Conservation (phyloP, 2,113 vertebrate genomes). For the Dasypus novemcinctus region DNA sequence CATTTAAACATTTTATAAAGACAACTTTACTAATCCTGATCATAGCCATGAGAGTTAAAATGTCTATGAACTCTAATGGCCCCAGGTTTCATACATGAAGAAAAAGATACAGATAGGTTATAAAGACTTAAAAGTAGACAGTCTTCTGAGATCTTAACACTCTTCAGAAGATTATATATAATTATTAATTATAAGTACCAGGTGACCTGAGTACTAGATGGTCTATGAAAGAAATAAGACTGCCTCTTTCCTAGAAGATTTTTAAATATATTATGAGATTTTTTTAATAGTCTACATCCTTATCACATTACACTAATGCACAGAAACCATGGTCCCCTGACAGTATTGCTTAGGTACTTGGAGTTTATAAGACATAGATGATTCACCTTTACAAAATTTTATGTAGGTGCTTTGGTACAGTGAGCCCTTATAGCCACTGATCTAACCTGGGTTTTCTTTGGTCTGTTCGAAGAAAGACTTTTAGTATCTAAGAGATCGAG, state of each 20-base stretch:
- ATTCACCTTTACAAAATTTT: not conserved
- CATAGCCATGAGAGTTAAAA: not conserved
- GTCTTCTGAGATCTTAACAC: not conserved
- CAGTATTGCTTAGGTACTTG: not conserved
- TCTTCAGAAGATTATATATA: not conserved
- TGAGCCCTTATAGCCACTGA: not conserved
- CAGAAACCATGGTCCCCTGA: not conserved
- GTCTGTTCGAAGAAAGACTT: not conserved
- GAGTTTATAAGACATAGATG: not conserved
- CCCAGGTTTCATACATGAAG: not conserved
- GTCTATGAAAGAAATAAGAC: not conserved
- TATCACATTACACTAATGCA: not conserved
- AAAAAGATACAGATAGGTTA: not conserved
- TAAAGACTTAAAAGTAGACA: not conserved
- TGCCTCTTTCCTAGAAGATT: not conserved
- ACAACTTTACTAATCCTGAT: slow-evolving; percentile 43
- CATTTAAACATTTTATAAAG: slow-evolving; percentile 15
- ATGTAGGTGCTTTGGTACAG: not conserved
- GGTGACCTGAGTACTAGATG: not conserved
- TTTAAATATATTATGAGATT: not conserved
- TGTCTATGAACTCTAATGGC: not conserved
- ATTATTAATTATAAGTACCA: not conserved
- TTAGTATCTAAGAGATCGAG: not conserved
- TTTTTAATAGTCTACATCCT: not conserved
- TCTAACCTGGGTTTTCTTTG: not conserved